Evolutionary conservation across 2,797 vertebrate genomes (phyloP).

Genomic region (Percopsis omiscomaycus): DNA sequence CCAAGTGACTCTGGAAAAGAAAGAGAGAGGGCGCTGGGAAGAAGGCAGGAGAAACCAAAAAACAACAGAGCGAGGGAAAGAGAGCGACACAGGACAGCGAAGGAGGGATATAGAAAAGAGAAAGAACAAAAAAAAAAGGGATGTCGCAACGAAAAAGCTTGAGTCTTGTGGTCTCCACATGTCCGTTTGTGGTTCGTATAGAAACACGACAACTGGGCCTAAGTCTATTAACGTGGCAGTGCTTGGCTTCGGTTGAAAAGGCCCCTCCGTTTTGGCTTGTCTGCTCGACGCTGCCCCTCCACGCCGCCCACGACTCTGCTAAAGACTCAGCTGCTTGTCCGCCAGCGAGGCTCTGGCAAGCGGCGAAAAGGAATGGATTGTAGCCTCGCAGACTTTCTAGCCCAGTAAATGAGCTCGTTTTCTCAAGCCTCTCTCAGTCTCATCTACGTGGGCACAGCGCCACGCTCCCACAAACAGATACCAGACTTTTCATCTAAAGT

Average conservation of each 20-base stretch:
- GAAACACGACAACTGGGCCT: slow-evolving; percentile 61
- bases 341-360: slow-evolving; percentile 46
- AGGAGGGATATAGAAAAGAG: not conserved
- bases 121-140: slow-evolving; percentile 3
- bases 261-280: slow-evolving; percentile 58
- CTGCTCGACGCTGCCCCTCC: slow-evolving; percentile 42
- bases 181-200: slow-evolving; percentile 40
- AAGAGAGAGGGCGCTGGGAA: slow-evolving; percentile 15
- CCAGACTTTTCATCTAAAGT: slow-evolving; percentile 40
- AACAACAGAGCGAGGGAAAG: slow-evolving; percentile 14
- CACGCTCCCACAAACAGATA: slow-evolving; percentile 24
- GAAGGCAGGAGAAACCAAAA: slow-evolving; percentile 4
- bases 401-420: slow-evolving; percentile 70
- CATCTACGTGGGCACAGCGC: slow-evolving; percentile 50
- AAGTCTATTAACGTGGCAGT: slow-evolving; percentile 68
- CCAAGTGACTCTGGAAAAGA: slow-evolving; percentile 20
- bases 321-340: slow-evolving; percentile 75
- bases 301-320: slow-evolving; percentile 67
- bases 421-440: slow-evolving; percentile 46
- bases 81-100: slow-evolving; percentile 11
- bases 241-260: slow-evolving; percentile 71
- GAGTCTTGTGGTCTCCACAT: slow-evolving; percentile 31
- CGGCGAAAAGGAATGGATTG: slow-evolving; percentile 54
- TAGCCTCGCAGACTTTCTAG: slow-evolving; percentile 54
- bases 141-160: not conserved